Evolutionary conservation across 2,113 vertebrate genomes (phyloP).

Genomic region (Mustela nigripes): DNA sequence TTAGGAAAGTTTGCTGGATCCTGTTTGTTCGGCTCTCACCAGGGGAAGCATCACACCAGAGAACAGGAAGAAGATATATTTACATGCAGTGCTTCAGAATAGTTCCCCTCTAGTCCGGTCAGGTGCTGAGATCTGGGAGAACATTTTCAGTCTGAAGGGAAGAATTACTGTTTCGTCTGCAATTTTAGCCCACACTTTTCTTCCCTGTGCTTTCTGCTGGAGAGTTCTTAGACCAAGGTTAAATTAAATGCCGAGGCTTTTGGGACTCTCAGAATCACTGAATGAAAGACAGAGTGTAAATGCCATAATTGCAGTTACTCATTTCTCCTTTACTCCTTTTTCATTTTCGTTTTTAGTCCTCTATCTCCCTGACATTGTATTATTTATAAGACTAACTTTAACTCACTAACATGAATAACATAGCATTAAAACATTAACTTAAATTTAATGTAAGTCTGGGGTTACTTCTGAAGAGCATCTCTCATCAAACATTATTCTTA

Average conservation of each 20-base stretch:
- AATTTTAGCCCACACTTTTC: conserved; percentile 19
- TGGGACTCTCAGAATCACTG: not conserved
- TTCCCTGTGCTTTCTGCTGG: conserved; percentile 41
- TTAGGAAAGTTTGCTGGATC: not conserved
- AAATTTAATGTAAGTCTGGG: conserved; percentile 67
- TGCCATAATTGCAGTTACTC: not conserved
- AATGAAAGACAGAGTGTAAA: conserved; percentile 7
- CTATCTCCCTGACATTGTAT: conserved; percentile 27
- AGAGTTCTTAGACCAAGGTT: conserved; percentile 51
- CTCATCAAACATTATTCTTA: conserved; percentile 66
- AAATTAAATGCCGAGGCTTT: not conserved
- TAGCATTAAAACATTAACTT: conserved; percentile 72
- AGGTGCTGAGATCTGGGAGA: conserved; percentile 43
- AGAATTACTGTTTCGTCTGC: conserved; percentile 28
- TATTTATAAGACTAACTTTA: conserved; percentile 77
- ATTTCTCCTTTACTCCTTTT: conserved; percentile 52
- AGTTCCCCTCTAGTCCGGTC: not conserved
- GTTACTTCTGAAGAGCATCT: conserved; percentile 34
- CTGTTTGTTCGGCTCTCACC: not conserved
- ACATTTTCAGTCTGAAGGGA: conserved; percentile 54
- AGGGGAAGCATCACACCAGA: not conserved
- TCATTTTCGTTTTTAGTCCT: not conserved
- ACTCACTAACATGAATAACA: conserved; percentile 61
- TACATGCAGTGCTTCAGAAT: conserved; percentile 42
- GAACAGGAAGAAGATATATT: conserved; percentile 16